These are phyloP conservation scores for Carassius gibelio DNA, from an alignment of 2,113 vertebrate genomes.

Conservation along the genomic window DNA sequence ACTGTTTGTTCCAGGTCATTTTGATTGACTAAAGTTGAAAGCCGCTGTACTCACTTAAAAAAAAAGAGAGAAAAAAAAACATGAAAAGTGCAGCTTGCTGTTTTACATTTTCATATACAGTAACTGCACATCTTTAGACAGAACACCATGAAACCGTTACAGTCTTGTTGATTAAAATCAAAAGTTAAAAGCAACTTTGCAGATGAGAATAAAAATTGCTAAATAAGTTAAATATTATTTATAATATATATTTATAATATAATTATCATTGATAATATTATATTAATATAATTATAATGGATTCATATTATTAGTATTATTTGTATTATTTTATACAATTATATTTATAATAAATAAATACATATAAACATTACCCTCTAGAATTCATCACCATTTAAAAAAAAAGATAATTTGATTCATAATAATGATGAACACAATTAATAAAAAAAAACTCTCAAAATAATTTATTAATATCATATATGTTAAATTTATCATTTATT, in stretches of 20 bases:
- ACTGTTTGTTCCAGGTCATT: slow-evolving; percentile 72
- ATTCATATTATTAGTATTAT: background rate
- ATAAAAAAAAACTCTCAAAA: background rate
- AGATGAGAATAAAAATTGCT: background rate
- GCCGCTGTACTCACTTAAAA: slow-evolving; percentile 57
- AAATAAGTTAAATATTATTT: background rate
- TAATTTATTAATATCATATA: background rate
- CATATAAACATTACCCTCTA: background rate
- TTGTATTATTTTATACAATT: background rate
- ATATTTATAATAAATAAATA: too few species aligned
- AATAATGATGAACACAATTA: background rate
- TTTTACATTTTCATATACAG: background rate
- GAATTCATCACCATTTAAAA: background rate
- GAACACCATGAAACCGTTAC: background rate
- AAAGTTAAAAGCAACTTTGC: background rate
- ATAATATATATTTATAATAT: background rate
- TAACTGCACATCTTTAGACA: background rate
- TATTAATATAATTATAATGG: background rate
- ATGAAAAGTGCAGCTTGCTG: background rate
- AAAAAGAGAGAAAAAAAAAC: slow-evolving; percentile 48
- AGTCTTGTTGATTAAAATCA: background rate
- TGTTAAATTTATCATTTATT: too few species aligned
- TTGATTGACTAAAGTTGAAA: slow-evolving; percentile 71
- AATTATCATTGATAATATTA: too few species aligned
- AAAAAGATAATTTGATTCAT: background rate